Percentiles rank a stretch among this genome's conserved stretches.
These are phyloP conservation scores for Anolis apletophallus DNA, from an alignment of 2,797 vertebrate genomes.

Conservation along the genomic window DNA sequence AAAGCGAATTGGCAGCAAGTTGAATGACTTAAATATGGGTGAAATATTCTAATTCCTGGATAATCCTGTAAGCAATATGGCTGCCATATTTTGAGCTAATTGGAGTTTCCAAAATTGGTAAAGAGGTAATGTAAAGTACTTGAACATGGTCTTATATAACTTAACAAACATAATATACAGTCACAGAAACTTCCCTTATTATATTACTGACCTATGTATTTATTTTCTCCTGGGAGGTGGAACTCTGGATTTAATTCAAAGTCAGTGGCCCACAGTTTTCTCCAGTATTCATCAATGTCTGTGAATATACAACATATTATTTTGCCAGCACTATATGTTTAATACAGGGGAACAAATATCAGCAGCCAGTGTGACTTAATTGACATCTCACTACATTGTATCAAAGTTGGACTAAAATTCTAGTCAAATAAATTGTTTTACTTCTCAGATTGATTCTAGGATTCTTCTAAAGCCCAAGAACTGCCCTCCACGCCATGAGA, in stretches of 20 bases:
- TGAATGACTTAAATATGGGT: too few species aligned
- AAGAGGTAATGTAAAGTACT: neutral
- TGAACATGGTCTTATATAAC: neutral
- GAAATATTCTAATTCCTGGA: too few species aligned
- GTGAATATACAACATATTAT: conserved; percentile 15
- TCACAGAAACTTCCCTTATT: neutral
- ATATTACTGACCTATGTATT: conserved; percentile 85
- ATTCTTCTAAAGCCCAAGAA: neutral
- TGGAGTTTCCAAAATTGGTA: too few species aligned
- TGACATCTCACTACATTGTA: neutral
- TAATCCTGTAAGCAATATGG: too few species aligned
- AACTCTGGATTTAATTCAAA: conserved; percentile 84
- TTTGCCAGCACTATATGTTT: neutral
- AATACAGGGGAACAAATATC: neutral
- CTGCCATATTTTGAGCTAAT: too few species aligned
- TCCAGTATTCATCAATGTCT: conserved; percentile 85
- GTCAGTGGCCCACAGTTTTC: conserved; percentile 80
- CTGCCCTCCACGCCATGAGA: too few species aligned
- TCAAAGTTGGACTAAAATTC: neutral
- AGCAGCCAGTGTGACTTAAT: neutral
- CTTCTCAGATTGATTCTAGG: neutral
- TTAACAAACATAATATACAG: neutral
- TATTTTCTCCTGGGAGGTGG: conserved; percentile 88
- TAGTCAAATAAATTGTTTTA: neutral
- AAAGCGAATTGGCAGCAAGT: too few species aligned